These are phyloP conservation scores for Cebus imitator DNA, from an alignment of 2,113 vertebrate genomes.

Conservation along the genomic window DNA sequence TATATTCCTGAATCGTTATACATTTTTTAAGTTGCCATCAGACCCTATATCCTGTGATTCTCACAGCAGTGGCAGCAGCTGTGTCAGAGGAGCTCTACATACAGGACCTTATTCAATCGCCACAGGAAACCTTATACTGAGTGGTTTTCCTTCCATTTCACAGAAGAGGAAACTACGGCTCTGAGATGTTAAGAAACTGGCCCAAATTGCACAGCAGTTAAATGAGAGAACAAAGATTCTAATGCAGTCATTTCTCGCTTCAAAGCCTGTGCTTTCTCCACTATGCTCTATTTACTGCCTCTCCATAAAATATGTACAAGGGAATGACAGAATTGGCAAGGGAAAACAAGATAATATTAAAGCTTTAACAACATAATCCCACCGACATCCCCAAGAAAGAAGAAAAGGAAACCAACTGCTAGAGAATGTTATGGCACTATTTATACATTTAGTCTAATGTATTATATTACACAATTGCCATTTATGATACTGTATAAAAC, in stretches of 20 bases:
- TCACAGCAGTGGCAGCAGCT: background rate
- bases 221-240: background rate
- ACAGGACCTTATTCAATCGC: background rate
- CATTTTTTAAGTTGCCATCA: background rate
- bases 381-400: background rate
- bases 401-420: constrained; percentile 4
- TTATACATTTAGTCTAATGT: constrained; percentile 32
- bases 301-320: background rate
- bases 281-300: background rate
- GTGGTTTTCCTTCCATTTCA: background rate
- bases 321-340: background rate
- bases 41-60: background rate
- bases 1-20: background rate
- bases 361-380: background rate
- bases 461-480: background rate
- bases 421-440: background rate
- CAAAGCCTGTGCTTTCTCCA: background rate
- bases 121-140: background rate
- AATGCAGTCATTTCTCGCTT: background rate
- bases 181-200: background rate
- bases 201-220: background rate
- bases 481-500: constrained; percentile 30
- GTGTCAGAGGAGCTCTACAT: background rate
- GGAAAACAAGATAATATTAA: constrained; percentile 24
- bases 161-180: background rate